These are phyloP conservation scores for Drosophila macrothrix DNA, from an alignment of 2,888 invertebrate species.

Conservation along the genomic window DNA sequence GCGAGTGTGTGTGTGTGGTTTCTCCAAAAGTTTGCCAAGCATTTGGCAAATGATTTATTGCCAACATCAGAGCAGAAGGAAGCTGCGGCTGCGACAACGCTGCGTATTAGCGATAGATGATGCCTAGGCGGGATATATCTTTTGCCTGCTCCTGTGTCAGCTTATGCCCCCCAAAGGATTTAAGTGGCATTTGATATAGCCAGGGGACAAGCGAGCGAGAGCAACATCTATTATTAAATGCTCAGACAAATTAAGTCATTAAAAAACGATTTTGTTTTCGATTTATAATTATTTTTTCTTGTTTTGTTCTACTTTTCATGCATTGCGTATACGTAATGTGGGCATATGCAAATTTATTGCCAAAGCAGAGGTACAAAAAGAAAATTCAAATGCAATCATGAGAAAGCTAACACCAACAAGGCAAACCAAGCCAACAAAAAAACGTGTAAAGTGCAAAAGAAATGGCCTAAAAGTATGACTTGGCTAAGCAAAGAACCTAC, in stretches of 20 bases:
- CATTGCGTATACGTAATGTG: constrained; percentile 55
- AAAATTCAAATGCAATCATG: constrained; percentile 66
- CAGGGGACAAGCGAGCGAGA: constrained; percentile 14
- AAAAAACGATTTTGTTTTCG: constrained; percentile 63
- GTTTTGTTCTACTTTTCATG: not conserved
- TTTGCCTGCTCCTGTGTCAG: not conserved
- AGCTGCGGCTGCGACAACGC: constrained; percentile 38
- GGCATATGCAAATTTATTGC: constrained; percentile 66
- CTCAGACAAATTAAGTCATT: constrained; percentile 70
- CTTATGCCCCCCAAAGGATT: constrained; percentile 51
- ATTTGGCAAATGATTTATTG: constrained; percentile 71
- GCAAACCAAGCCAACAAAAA: constrained; percentile 24
- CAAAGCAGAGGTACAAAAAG: not conserved
- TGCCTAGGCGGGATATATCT: constrained; percentile 6
- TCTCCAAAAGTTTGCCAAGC: constrained; percentile 59
- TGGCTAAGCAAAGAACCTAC: constrained; percentile 16
- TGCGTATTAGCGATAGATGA: constrained; percentile 56
- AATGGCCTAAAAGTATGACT: constrained; percentile 76
- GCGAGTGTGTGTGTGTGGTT: constrained; percentile 26
- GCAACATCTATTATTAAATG: constrained; percentile 49
- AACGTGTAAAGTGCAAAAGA: constrained; percentile 59
- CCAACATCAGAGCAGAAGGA: constrained; percentile 38
- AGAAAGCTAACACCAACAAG: constrained; percentile 50
- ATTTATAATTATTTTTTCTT: not conserved
- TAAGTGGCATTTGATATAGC: constrained; percentile 67